A percentile compares a stretch with the other conserved stretches of the same genome.
These are phyloP conservation scores for Limosa lapponica DNA, from an alignment of 2,797 vertebrate genomes.

Conservation along the genomic window DNA sequence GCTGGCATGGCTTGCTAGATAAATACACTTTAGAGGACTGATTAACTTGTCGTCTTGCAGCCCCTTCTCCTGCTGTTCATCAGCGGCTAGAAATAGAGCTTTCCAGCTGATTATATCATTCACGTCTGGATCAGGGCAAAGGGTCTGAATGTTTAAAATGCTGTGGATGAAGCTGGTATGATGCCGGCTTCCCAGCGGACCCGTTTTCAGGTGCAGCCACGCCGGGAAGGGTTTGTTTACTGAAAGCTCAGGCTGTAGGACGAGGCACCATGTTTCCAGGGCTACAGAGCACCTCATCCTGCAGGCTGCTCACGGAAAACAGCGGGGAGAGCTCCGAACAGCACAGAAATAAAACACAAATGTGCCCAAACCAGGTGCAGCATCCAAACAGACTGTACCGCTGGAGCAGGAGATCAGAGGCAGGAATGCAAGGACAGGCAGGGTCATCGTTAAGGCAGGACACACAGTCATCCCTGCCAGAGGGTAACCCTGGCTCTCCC, in stretches of 20 bases:
- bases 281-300: constrained; percentile 16
- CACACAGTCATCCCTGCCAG: background rate
- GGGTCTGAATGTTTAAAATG: background rate
- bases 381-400: background rate
- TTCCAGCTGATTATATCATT: background rate
- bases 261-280: background rate
- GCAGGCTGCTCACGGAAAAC: background rate
- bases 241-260: background rate
- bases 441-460: background rate
- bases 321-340: background rate
- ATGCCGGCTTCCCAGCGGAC: background rate
- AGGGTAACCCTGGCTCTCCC: background rate
- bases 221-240: background rate
- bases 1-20: background rate
- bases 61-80: constrained; percentile 22
- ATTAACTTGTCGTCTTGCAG: constrained; percentile 17
- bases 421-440: rapidly evolving
- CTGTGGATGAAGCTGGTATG: rapidly evolving
- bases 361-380: background rate
- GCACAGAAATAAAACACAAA: background rate
- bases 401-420: background rate
- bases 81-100: background rate
- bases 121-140: background rate
- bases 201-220: background rate
- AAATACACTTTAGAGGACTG: constrained; percentile 44